Base-by-base conservation (phyloP, 2,113 vertebrate species). In the Pampusana beccarii region DNA sequence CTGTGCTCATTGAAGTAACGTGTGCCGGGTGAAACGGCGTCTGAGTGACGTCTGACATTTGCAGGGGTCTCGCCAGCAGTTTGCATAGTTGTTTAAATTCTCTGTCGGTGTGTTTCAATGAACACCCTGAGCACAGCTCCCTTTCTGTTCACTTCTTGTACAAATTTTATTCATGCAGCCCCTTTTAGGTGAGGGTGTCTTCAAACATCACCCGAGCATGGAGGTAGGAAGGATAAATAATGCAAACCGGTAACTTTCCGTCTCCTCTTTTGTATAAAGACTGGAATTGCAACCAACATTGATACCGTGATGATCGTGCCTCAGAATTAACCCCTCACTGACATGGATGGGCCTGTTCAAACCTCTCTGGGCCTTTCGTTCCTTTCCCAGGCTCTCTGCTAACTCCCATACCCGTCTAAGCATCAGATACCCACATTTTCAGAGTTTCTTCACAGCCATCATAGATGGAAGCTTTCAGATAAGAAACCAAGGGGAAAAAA, bases 1-100 rank as follows among this genome's bases (percentile, higher is more conserved):
- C 46, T 57, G n/a, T 67, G 8, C 42, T 62, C 33, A 31, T 57
- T 61, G 38, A 73, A 86, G 24, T 38, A 53, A 26, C 20, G 19
- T 29, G 1, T 16, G 16, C 11, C 34, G 34, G 24, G 60, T 46
- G 48, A 64, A 64, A 31, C 0, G 0, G 4, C 1, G 3, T 20
- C 77, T 7, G 11, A 38, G 78, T 44, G 53, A 40, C 13, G 17
- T 3, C 46, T 74, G 80, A 65, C 7, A 4, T 9, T 46, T 58
- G 50, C 84, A 54, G 34, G 17, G 66, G 19, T 38, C 26, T 20
- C 71, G 69, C 50, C 72, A 80, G 74, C 66, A 65, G 28, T 36
- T 10, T 60, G 36, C 6, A 6, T 19, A 16, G n/a, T 33, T 81
- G 10, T 23, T 57, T 15, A 11, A 75, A 67, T 64, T 60, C 36